These are phyloP conservation scores for Amphiduros pacificus DNA, from an alignment of 2,888 invertebrate species.

Conservation along the genomic window DNA sequence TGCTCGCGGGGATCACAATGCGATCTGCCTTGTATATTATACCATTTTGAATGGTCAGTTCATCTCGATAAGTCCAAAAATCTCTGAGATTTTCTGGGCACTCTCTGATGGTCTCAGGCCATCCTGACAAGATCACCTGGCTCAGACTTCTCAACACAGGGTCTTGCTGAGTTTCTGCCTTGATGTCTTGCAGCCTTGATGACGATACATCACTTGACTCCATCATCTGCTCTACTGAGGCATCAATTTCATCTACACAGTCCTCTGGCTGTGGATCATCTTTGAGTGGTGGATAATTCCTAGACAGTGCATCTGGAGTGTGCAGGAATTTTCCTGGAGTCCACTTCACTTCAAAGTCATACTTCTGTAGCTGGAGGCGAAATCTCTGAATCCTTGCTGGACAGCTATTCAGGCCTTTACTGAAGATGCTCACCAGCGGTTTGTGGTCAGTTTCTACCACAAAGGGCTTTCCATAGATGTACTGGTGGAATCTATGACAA, in stretches of 20 bases:
- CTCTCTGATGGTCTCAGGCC: not conserved
- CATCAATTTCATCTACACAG: not conserved
- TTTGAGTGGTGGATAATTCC: too few species aligned
- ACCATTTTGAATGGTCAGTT: conserved; percentile 1
- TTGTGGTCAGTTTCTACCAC: conserved; percentile 30
- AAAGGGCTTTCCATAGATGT: conserved; percentile 1
- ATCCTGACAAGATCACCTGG: not conserved
- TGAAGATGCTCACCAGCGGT: conserved; percentile 28
- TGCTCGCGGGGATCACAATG: conserved; percentile 13
- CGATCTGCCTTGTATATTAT: conserved; percentile 17
- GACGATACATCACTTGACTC: not conserved
- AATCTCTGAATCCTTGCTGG: conserved; percentile 33
- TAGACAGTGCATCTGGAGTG: conserved; percentile 3
- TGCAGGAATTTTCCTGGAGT: conserved; percentile 1
- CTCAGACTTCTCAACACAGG: not conserved
- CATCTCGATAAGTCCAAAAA: conserved; percentile 21
- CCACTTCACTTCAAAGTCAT: conserved; percentile 4
- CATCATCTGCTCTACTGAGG: too few species aligned
- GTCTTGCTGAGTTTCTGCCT: not conserved
- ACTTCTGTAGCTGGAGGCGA: conserved; percentile 30
- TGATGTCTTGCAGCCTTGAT: conserved; percentile 7
- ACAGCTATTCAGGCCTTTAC: conserved; percentile 26
- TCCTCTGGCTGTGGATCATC: not conserved
- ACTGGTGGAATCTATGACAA: conserved; percentile 10
- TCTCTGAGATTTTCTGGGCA: conserved; percentile 15